A percentile compares a stretch with the other conserved stretches of the same genome.
These are phyloP conservation scores for Catamblyrhynchus diadema DNA, from an alignment of 2,797 vertebrate species.

Conservation along the genomic window DNA sequence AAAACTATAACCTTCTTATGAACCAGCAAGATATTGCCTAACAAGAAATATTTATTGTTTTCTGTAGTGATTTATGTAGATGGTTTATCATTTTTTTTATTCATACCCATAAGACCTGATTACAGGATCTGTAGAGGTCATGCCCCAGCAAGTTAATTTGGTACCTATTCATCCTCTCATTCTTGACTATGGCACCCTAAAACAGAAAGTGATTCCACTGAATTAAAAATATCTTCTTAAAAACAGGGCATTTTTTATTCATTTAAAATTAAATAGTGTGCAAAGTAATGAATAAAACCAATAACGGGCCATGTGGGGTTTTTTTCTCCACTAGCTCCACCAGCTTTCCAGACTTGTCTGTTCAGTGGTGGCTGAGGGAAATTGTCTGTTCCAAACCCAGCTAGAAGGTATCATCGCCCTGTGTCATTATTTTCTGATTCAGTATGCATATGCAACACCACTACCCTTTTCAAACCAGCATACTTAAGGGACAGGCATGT, in stretches of 20 bases:
- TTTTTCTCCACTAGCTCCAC: background rate
- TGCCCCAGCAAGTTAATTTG: background rate
- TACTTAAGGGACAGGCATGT: background rate
- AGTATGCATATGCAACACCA: too few species aligned
- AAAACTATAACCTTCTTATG: background rate
- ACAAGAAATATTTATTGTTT: background rate
- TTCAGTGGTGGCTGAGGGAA: background rate
- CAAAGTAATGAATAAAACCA: background rate
- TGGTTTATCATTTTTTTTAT: background rate
- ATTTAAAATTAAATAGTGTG: background rate
- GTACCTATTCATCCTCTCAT: background rate
- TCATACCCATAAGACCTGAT: background rate
- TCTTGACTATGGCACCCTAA: background rate
- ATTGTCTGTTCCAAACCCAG: background rate
- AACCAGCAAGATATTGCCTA: background rate
- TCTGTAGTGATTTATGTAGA: background rate
- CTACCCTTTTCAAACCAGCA: background rate
- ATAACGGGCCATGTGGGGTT: background rate
- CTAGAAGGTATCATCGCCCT: rapidly evolving
- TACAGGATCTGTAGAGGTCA: background rate
- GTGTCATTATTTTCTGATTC: background rate
- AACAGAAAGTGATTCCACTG: background rate
- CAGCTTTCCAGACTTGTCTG: background rate
- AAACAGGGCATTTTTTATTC: background rate
- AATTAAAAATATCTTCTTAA: background rate